phyloP scores from a whole-genome alignment of 2,797 vertebrate species.

The Ceyx erithaca region DNA sequence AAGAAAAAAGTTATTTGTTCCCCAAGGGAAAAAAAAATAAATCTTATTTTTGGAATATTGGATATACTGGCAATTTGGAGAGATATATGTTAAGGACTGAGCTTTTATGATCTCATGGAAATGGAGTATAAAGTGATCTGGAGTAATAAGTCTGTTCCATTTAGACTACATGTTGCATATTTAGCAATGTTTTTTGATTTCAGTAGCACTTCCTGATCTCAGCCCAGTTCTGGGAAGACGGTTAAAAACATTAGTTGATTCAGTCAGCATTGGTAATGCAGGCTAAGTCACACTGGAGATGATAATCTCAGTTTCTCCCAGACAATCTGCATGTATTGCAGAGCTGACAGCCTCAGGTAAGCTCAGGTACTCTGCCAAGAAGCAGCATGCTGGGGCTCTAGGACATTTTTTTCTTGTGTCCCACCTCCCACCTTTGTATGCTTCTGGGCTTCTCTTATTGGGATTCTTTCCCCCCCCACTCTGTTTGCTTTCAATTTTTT shows the following conservation, averaged over 20 bases:
- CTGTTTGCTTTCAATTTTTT: background rate
- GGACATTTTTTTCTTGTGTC: background rate
- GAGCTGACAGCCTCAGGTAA: background rate
- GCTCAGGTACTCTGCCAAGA: background rate
- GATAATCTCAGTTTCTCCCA: background rate
- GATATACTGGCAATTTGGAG: background rate
- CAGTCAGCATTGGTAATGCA: background rate
- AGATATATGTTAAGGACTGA: background rate
- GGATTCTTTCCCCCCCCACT: fast-evolving
- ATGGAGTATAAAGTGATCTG: background rate
- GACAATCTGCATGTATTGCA: background rate
- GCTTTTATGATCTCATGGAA: background rate
- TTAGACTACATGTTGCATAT: background rate
- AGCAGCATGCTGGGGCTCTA: background rate
- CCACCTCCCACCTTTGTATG: background rate
- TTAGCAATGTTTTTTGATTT: background rate
- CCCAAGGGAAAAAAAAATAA: background rate
- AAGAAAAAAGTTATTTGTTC: background rate
- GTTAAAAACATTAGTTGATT: background rate
- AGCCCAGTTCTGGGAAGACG: constrained; percentile 15
- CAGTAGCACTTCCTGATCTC: background rate
- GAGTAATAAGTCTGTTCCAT: background rate
- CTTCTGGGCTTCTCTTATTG: background rate
- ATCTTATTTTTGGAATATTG: background rate
- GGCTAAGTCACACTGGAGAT: background rate